Percentiles rank a stretch among this genome's conserved stretches.
Conservation (phyloP, 2,888 invertebrate species). For the Caenorhabditis zanzibari region DNA sequence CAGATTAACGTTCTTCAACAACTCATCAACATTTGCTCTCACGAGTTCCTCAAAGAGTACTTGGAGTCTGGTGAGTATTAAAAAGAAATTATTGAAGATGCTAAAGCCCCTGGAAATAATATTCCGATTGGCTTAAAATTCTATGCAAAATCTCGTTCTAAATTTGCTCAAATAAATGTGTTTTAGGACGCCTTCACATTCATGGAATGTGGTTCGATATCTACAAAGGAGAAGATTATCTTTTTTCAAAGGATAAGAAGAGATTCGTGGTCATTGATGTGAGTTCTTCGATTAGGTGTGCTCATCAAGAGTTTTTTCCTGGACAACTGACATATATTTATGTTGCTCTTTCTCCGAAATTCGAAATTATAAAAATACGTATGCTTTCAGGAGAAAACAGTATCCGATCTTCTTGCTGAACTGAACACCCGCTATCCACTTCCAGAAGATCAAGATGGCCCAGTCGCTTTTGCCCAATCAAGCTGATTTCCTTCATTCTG, state of each 20-base stretch:
- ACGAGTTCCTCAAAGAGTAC: conserved; percentile 72
- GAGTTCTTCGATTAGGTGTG: conserved; percentile 84
- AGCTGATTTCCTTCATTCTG: background rate
- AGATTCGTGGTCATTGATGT: conserved; percentile 92
- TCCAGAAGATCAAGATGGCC: conserved; percentile 52
- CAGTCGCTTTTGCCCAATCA: conserved; percentile 42
- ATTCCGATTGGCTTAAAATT: too few species aligned
- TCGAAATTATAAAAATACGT: background rate
- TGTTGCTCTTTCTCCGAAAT: background rate
- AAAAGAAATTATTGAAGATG: background rate
- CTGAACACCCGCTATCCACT: conserved; percentile 65
- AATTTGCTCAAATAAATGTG: too few species aligned
- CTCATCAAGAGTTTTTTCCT: background rate
- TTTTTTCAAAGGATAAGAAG: conserved; percentile 92
- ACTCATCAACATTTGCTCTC: conserved; percentile 76
- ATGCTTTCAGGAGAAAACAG: conserved; percentile 68
- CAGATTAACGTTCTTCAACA: conserved; percentile 80
- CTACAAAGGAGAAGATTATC: conserved; percentile 95
- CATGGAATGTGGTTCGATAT: conserved; percentile 96
- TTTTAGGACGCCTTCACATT: conserved; percentile 69
- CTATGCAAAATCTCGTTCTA: background rate
- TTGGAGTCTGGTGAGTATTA: conserved; percentile 61
- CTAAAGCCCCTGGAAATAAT: too few species aligned
- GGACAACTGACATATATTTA: conserved; percentile 76
- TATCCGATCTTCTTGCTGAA: conserved; percentile 63